A percentile compares a stretch with the other conserved stretches of the same genome.
These are phyloP conservation scores for Orius laevigatus DNA, from an alignment of 1,140 invertebrate species.

Conservation along the genomic window DNA sequence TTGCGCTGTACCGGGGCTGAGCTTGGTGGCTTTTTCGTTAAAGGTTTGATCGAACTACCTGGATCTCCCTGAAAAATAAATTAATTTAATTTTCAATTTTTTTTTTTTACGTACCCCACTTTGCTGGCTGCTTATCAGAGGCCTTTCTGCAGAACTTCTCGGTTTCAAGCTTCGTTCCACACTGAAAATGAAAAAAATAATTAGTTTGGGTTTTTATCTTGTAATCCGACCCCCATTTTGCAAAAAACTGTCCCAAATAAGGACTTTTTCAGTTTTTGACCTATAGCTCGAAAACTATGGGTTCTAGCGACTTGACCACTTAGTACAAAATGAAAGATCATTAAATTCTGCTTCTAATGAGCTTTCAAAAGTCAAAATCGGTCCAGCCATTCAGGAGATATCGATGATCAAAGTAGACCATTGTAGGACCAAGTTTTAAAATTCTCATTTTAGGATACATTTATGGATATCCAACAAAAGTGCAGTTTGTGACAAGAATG, in stretches of 20 bases:
- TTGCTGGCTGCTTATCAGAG: conserved; percentile 5
- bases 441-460: background rate
- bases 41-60: background rate
- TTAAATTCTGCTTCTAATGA: no score
- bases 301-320: no score
- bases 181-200: conserved; percentile 5
- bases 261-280: background rate
- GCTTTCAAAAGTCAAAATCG: no score
- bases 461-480: no score
- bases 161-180: conserved; percentile 15
- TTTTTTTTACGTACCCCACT: background rate
- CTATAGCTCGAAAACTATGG: background rate
- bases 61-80: background rate
- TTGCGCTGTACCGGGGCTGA: conserved; percentile 14
- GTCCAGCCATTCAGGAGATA: background rate
- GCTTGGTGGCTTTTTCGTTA: conserved; percentile 10
- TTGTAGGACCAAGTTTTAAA: background rate
- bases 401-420: background rate
- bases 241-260: background rate
- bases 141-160: conserved; percentile 10
- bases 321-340: no score
- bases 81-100: background rate
- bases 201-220: background rate
- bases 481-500: no score
- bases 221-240: no score